Evolutionary conservation across 2,888 invertebrate species (phyloP), one percentile per base, ranked within the genome.

Genomic region (Spisula solida): DNA sequence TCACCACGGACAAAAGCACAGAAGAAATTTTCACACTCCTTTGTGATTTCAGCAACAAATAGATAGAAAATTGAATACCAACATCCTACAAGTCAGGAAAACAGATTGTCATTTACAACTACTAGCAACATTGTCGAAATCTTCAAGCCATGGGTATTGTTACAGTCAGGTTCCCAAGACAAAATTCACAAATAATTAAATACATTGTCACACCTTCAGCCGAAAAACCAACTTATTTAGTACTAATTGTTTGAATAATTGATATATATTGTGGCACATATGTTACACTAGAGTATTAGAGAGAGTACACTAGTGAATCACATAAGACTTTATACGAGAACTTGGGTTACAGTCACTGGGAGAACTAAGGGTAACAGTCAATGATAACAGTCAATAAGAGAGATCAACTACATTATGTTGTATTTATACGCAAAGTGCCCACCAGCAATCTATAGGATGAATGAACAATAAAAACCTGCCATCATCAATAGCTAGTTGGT

Each of bases 211-310:
- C 83, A 83, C 48, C 51, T 75, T 20, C 20, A 31, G 75, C 18
- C 70, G 31, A 83, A 70, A 83, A 47, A 70, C 70, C 25, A 70
- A 29, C 83, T 75, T 48, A 83, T 70, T 83, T 75, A 51, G 48
- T 25, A 75, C 29, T 75, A 75, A 70, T 75, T 83, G 75, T 83
- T 75, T 83, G 83, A 83, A 83, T 83, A 51, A 83, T 83, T 83
- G 75, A 83, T 60, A 51, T 25, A 16, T 31, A 75, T 31, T 75
- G 10, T 75, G 34, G 75, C 31, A 75, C 75, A 75, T 12, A 34
- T 34, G 75, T 31, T 75, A 75, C 75, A 75, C 75, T 16, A 16
- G 75, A 10, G 75, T 75, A 75, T 34, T 31, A 14, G 14, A 12
- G 75, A 75, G 16, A 75, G 75, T 29, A 56, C 56, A 1, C 56